These are phyloP conservation scores for Lepidurus couesii DNA, from an alignment of 1,140 invertebrate genomes.

Conservation along the genomic window DNA sequence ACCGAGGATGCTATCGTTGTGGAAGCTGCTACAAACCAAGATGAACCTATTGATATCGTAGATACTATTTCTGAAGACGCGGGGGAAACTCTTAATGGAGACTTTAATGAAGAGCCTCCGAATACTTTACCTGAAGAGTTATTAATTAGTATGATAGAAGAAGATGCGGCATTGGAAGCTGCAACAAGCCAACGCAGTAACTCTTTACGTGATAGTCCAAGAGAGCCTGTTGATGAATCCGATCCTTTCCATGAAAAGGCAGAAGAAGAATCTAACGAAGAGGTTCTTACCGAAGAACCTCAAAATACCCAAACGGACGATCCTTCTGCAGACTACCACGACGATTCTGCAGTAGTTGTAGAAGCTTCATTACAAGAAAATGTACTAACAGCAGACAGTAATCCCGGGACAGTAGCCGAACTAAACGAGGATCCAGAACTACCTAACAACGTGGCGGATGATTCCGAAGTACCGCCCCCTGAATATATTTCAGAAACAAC, in stretches of 20 bases:
- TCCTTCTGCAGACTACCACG: not conserved
- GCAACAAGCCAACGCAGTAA: not conserved
- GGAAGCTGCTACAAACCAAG: not conserved
- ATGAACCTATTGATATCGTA: no score
- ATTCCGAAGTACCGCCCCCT: not conserved
- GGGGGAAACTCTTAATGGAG: no score
- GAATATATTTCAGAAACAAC: not conserved
- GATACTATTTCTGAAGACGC: no score
- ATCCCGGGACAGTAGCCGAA: no score
- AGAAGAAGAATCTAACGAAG: not conserved
- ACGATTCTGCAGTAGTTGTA: not conserved
- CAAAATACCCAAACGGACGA: not conserved
- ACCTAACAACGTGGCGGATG: not conserved
- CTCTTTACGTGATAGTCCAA: no score
- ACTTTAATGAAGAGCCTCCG: no score
- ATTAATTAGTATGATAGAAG: not conserved
- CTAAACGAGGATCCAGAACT: not conserved
- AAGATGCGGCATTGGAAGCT: not conserved
- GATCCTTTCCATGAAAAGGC: no score
- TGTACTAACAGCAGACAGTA: not conserved
- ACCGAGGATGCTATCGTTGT: not conserved
- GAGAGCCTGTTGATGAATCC: no score
- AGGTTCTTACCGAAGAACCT: not conserved
- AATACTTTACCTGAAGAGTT: no score
- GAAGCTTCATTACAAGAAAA: not conserved